phyloP scores from a whole-genome alignment of 2,888 invertebrate genomes.

The Parnassius apollo region DNA sequence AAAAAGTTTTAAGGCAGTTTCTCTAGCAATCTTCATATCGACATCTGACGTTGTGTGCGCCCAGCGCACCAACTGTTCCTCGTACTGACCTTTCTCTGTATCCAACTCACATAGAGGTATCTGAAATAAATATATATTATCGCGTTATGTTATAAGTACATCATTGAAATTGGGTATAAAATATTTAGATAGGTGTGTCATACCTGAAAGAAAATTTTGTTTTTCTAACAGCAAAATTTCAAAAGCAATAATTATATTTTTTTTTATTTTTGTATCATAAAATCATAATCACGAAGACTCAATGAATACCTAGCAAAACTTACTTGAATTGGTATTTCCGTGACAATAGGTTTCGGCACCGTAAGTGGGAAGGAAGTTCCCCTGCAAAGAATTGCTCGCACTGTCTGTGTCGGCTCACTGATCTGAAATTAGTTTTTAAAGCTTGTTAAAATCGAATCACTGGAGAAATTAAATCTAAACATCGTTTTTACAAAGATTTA shows the following conservation, averaged over 20 bases:
- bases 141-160: too few relatives aligned
- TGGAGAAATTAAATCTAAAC: too few relatives aligned
- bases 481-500: too few relatives aligned
- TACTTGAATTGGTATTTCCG: slow-evolving; percentile 86
- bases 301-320: slow-evolving; percentile 21
- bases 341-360: slow-evolving; percentile 90
- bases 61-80: slow-evolving; percentile 86
- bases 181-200: too few relatives aligned
- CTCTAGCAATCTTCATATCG: slow-evolving; percentile 85
- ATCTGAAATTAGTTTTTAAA: slow-evolving; percentile 65
- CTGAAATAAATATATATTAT: slow-evolving; percentile 48
- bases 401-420: slow-evolving; percentile 87
- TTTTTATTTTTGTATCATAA: too few relatives aligned
- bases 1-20: slow-evolving; percentile 93
- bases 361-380: slow-evolving; percentile 94
- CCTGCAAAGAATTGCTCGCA: slow-evolving; percentile 92
- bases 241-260: too few relatives aligned
- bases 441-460: too few relatives aligned
- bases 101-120: slow-evolving; percentile 89
- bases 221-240: too few relatives aligned
- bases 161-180: too few relatives aligned
- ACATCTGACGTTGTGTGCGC: slow-evolving; percentile 82
- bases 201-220: too few relatives aligned
- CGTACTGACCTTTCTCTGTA: slow-evolving; percentile 90
- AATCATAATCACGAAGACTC: too few relatives aligned